Percentiles rank a stretch among this genome's conserved stretches.
Evolutionary conservation across 2,888 invertebrate species (phyloP).

Genomic region (Agrotis ipsilon): DNA sequence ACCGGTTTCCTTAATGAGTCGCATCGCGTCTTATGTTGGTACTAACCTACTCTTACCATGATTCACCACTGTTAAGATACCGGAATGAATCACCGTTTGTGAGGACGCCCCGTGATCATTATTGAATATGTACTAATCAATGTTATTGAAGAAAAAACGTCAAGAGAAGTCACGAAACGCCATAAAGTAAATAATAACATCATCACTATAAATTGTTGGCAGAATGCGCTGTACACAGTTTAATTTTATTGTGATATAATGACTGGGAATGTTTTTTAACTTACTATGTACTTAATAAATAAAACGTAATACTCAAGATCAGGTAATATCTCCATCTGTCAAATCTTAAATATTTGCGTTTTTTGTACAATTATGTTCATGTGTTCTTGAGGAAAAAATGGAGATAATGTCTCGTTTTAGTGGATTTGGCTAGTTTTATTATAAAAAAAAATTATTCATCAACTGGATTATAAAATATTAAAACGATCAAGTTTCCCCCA

Average conservation of each 20-base stretch:
- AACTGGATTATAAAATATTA: not conserved
- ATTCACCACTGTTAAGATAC: not conserved
- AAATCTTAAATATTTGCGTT: not conserved
- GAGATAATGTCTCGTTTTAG: not conserved
- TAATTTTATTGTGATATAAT: not conserved
- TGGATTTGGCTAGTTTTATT: not conserved
- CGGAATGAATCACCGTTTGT: conserved; percentile 2
- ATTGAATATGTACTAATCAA: not conserved
- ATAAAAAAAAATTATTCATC: no score
- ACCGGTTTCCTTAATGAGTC: conserved; percentile 20
- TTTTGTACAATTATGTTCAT: not conserved
- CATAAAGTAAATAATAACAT: not conserved
- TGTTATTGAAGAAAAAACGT: not conserved
- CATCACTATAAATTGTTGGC: not conserved
- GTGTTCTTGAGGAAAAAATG: not conserved
- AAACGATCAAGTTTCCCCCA: not conserved
- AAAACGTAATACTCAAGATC: no score
- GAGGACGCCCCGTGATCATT: not conserved
- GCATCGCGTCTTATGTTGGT: not conserved
- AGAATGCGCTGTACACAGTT: not conserved
- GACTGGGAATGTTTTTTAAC: not conserved
- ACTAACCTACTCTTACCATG: not conserved
- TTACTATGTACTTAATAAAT: no score
- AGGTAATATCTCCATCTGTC: no score
- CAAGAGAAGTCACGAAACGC: not conserved